These are phyloP conservation scores for Himalopsyche japonica DNA, from an alignment of 2,888 invertebrate species.

Conservation along the genomic window DNA sequence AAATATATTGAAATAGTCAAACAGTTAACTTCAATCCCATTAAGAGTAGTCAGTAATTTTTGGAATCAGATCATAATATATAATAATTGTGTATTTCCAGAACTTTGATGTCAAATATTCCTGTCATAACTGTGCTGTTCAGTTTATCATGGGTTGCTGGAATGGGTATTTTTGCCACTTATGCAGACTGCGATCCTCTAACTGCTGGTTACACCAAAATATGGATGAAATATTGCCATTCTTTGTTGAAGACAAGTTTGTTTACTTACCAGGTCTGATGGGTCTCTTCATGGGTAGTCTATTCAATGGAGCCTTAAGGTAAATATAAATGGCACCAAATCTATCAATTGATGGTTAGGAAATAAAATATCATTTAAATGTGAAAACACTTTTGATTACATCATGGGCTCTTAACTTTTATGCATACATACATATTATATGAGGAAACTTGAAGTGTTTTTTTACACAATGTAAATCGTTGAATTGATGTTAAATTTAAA, in stretches of 20 bases:
- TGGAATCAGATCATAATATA: slow-evolving; percentile 4
- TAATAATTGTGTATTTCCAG: slow-evolving; percentile 50
- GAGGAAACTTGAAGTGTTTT: too few species aligned
- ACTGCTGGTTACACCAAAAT: slow-evolving; percentile 73
- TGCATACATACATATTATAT: too few species aligned
- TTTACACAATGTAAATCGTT: too few species aligned
- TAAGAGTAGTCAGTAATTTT: not conserved
- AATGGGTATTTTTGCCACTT: slow-evolving; percentile 84
- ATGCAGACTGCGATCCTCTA: slow-evolving; percentile 82
- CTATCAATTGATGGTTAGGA: not conserved
- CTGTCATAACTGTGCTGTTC: slow-evolving; percentile 77
- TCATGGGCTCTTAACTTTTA: too few species aligned
- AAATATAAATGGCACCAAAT: slow-evolving; percentile 14
- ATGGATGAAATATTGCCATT: slow-evolving; percentile 86
- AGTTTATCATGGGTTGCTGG: slow-evolving; percentile 85
- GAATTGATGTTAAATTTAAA: too few species aligned
- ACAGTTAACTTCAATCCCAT: too few species aligned
- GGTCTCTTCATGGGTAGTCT: slow-evolving; percentile 90
- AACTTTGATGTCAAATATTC: slow-evolving; percentile 77
- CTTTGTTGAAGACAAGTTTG: slow-evolving; percentile 86
- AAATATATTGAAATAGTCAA: not conserved
- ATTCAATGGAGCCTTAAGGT: slow-evolving; percentile 91
- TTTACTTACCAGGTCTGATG: slow-evolving; percentile 81
- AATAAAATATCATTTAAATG: too few species aligned
- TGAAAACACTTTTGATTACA: too few species aligned